These are phyloP conservation scores for Zalophus californianus DNA, from an alignment of 2,797 vertebrate species.

Conservation along the genomic window DNA sequence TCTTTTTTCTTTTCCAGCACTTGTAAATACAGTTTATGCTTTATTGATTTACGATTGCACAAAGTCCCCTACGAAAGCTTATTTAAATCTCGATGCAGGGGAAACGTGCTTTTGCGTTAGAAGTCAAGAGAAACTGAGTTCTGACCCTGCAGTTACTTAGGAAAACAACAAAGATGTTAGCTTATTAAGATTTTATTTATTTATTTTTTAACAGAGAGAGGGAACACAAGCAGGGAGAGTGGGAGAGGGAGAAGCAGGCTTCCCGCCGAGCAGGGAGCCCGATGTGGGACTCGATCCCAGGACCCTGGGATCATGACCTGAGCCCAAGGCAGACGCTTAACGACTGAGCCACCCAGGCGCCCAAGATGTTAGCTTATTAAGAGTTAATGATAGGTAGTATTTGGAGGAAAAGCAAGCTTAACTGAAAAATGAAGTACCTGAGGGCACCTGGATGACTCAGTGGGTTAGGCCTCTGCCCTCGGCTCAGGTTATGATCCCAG, in stretches of 20 bases:
- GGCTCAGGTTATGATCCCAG: too few relatives aligned
- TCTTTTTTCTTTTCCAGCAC: background rate
- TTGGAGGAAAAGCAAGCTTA: background rate
- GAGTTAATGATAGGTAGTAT: background rate
- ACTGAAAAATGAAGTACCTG: background rate
- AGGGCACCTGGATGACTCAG: too few relatives aligned
- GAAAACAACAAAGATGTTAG: background rate
- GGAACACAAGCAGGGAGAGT: too few relatives aligned
- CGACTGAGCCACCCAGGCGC: too few relatives aligned
- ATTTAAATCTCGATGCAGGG: background rate
- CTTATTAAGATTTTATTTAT: background rate
- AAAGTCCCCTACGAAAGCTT: background rate
- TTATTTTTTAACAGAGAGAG: too few relatives aligned
- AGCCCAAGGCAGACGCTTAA: too few relatives aligned
- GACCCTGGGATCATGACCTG: too few relatives aligned
- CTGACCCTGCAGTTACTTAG: background rate
- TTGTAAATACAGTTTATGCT: slow-evolving; percentile 36
- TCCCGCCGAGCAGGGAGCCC: too few relatives aligned
- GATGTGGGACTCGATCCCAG: too few relatives aligned
- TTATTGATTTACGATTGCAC: background rate
- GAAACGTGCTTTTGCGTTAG: background rate
- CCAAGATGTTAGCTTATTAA: background rate
- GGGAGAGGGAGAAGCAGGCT: too few relatives aligned
- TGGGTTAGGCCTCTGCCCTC: too few relatives aligned
- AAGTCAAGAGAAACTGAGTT: background rate